Evolutionary conservation across 2,113 vertebrate genomes (phyloP).

Genomic region (Apteryx owenii): DNA sequence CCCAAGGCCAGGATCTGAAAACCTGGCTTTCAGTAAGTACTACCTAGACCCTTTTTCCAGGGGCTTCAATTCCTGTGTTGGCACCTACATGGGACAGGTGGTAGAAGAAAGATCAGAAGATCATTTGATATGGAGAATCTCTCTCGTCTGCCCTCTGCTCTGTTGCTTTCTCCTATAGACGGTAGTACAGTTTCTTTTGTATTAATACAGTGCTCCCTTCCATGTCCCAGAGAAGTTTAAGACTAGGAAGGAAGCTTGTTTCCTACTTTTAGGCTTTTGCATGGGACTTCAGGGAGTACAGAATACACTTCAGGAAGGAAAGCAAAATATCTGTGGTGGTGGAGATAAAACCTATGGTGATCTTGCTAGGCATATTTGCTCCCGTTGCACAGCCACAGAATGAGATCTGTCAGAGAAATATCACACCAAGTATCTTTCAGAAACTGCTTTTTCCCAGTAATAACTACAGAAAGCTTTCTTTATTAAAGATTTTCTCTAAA

Average conservation of each 20-base stretch:
- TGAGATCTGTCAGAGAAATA: not conserved
- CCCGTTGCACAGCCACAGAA: not conserved
- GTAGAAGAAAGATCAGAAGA: not conserved
- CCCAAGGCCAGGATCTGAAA: not conserved
- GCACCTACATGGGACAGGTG: not conserved
- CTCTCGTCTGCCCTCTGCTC: not conserved
- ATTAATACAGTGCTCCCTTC: not conserved
- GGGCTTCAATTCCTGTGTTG: not conserved
- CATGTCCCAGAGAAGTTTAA: not conserved
- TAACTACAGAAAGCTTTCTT: not conserved
- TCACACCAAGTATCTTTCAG: not conserved
- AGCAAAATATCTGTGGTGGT: not conserved
- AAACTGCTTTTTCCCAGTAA: not conserved
- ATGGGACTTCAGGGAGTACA: not conserved
- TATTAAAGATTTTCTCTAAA: not conserved
- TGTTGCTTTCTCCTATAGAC: not conserved
- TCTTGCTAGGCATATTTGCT: not conserved
- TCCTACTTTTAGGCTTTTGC: not conserved
- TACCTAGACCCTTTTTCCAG: not conserved
- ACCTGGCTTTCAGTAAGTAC: not conserved
- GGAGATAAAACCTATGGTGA: not conserved
- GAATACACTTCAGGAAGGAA: not conserved
- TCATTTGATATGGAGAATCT: rapidly evolving
- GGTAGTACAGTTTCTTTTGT: not conserved
- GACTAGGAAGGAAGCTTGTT: not conserved